Evolutionary conservation across 2,113 vertebrate species (phyloP).

Genomic region (Menura novaehollandiae): DNA sequence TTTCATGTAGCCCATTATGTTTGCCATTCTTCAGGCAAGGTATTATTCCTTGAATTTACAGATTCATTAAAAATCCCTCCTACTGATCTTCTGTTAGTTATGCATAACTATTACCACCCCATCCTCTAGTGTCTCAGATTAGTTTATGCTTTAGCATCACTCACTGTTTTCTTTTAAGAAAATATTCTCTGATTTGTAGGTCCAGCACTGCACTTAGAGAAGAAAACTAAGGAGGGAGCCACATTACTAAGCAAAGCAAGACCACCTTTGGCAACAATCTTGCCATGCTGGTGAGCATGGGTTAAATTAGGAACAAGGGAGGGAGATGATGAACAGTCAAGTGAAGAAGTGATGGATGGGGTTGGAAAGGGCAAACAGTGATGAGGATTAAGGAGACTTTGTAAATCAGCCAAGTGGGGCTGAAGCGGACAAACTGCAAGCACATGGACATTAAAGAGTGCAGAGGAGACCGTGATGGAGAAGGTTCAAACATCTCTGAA

Average conservation of each 20-base stretch:
- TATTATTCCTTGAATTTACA: not conserved
- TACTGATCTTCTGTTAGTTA: not conserved
- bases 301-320: not conserved
- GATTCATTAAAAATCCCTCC: constrained; percentile 15
- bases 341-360: not conserved
- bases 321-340: not conserved
- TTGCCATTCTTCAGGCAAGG: not conserved
- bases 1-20: not conserved
- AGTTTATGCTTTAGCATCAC: not conserved
- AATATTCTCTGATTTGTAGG: not conserved
- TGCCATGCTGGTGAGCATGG: not conserved
- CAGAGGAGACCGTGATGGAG: not conserved
- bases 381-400: not conserved
- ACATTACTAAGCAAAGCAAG: not conserved
- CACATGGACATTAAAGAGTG: not conserved
- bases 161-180: not conserved
- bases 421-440: not conserved
- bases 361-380: not conserved
- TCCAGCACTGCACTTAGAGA: not conserved
- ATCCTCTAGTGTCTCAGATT: not conserved
- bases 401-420: not conserved
- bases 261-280: not conserved
- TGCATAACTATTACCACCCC: not conserved
- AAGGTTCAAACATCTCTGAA: not conserved
- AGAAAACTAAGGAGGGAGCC: not conserved